Evolutionary conservation across 1,140 invertebrate species (phyloP).

Genomic region (Aphelenchoides fujianensis): DNA sequence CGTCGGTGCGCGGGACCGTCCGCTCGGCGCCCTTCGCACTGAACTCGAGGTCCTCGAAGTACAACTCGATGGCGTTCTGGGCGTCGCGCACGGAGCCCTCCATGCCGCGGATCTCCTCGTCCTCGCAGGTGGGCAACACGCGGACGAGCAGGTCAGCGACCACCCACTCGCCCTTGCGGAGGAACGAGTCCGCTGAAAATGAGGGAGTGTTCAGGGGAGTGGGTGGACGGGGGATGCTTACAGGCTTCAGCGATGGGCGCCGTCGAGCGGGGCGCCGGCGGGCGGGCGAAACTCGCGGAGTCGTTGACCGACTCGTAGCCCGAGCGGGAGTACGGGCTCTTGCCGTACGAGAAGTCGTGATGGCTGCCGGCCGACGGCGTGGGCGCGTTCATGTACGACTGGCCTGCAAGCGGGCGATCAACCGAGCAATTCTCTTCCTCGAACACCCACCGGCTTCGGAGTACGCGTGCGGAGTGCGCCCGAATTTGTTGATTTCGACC

Average conservation of each 20-base stretch:
- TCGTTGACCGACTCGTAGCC: background rate
- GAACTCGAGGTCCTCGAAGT: conserved; percentile 77
- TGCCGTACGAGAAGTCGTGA: background rate
- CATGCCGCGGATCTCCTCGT: conserved; percentile 78
- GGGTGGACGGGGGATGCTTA: conserved; percentile 12
- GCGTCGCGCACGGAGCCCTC: conserved; percentile 75
- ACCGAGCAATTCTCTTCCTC: conserved; percentile 63
- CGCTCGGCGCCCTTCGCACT: conserved; percentile 74
- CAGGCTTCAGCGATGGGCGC: conserved; percentile 5
- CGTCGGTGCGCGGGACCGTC: conserved; percentile 69
- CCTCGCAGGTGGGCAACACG: conserved; percentile 77
- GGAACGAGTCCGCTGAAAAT: conserved; percentile 39
- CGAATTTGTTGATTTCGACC: background rate
- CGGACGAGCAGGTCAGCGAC: conserved; percentile 82
- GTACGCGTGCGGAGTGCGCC: conserved; percentile 12
- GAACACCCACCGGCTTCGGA: background rate
- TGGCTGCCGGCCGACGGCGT: background rate
- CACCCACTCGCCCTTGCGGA: conserved; percentile 74
- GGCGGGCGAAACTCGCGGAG: conserved; percentile 18
- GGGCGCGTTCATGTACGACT: background rate
- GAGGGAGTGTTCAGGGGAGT: conserved; percentile 14
- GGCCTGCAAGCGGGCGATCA: conserved; percentile 63
- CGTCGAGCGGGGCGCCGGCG: background rate
- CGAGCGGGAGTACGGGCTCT: background rate
- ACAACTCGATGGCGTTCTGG: conserved; percentile 82